Percentiles rank a stretch among this genome's conserved stretches.
These are phyloP conservation scores for Apis mellifera DNA, from an alignment of 1,140 invertebrate genomes.

Conservation along the genomic window DNA sequence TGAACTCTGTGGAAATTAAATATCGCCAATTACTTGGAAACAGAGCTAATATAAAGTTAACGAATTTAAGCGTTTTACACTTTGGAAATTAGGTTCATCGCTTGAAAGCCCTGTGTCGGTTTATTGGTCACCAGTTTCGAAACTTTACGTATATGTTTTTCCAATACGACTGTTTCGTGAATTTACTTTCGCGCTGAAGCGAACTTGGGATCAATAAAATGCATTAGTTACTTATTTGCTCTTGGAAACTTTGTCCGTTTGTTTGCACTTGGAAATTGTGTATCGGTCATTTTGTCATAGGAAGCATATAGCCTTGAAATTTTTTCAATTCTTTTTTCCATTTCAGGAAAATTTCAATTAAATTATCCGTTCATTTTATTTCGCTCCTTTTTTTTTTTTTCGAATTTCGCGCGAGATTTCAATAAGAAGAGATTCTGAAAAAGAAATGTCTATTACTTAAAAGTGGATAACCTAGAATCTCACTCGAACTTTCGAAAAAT, in stretches of 20 bases:
- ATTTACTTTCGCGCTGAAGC: not conserved
- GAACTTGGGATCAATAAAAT: not conserved
- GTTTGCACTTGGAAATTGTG: not conserved
- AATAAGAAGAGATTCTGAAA: too few relatives aligned
- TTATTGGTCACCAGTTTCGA: not conserved
- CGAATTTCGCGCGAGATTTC: too few relatives aligned
- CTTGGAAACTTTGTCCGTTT: not conserved
- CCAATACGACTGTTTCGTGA: not conserved
- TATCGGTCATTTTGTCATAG: too few relatives aligned
- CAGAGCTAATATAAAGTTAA: not conserved
- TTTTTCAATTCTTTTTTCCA: not conserved
- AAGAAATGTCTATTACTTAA: too few relatives aligned
- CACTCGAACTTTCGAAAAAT: too few relatives aligned
- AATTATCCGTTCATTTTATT: too few relatives aligned
- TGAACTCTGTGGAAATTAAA: not conserved
- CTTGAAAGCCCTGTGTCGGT: not conserved
- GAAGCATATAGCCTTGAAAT: not conserved
- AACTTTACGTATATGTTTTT: constrained; percentile 11
- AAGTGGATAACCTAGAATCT: too few relatives aligned
- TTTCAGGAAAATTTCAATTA: too few relatives aligned
- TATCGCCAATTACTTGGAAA: not conserved
- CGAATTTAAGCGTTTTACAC: not conserved
- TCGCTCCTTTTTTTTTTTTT: too few relatives aligned
- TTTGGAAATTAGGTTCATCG: not conserved
- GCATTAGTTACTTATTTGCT: not conserved